These are phyloP conservation scores for Lasiurus borealis DNA, from an alignment of 2,113 vertebrate genomes.

Conservation along the genomic window DNA sequence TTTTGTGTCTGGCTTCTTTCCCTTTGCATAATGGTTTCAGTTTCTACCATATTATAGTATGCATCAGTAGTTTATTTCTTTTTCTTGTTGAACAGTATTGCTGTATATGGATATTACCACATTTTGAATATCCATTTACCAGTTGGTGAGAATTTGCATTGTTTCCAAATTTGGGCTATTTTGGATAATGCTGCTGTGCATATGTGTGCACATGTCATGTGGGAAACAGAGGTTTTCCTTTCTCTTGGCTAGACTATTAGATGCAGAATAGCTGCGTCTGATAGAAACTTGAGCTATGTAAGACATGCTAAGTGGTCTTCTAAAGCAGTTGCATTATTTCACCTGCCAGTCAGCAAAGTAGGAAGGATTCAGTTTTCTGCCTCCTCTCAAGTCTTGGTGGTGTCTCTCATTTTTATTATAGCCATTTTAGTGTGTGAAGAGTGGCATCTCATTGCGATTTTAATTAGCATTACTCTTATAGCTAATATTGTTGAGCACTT, in stretches of 20 bases:
- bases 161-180: not conserved
- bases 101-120: not conserved
- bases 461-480: not conserved
- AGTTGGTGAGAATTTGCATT: not conserved
- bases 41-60: not conserved
- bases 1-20: not conserved
- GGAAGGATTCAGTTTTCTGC: not conserved
- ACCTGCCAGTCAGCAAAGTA: not conserved
- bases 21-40: not conserved
- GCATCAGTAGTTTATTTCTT: not conserved
- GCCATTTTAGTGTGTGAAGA: not conserved
- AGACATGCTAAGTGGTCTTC: not conserved
- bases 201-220: not conserved
- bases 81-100: not conserved
- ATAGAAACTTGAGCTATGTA: not conserved
- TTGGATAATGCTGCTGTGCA: not conserved
- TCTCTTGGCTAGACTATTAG: not conserved
- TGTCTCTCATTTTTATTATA: not conserved
- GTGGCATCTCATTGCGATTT: not conserved
- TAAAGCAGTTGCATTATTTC: not conserved
- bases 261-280: not conserved
- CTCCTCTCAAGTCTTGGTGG: not conserved
- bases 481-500: not conserved
- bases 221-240: not conserved
- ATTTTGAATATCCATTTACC: not conserved